Evolutionary conservation across 1,140 invertebrate genomes (phyloP).

Genomic region (Bombus fervidus): DNA sequence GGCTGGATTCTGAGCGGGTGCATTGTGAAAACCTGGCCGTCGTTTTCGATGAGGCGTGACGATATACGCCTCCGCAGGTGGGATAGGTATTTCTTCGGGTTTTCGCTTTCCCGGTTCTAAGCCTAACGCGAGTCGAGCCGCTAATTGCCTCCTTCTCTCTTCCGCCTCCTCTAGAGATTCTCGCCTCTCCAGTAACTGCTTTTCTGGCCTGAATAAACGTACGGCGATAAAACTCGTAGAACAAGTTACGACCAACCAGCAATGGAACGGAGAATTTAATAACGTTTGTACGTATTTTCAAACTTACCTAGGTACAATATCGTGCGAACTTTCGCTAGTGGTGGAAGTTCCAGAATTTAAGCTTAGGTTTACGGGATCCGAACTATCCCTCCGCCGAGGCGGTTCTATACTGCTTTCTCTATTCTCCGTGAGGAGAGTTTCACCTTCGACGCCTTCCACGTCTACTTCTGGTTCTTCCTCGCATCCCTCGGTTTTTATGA

Average conservation of each 20-base stretch:
- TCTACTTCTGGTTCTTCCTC: constrained; percentile 84
- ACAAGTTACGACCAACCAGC: not conserved
- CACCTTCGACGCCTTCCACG: constrained; percentile 82
- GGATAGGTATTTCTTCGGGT: constrained; percentile 80
- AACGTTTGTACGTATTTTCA: not conserved
- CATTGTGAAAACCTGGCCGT: constrained; percentile 92
- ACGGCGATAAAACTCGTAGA: not conserved
- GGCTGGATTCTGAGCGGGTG: constrained; percentile 91
- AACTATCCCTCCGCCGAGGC: constrained; percentile 80
- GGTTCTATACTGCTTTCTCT: constrained; percentile 79
- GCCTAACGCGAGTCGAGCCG: constrained; percentile 76
- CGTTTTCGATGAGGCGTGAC: constrained; percentile 92
- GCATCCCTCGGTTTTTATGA: constrained; percentile 83
- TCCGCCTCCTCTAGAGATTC: constrained; percentile 81
- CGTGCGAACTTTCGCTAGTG: constrained; percentile 79
- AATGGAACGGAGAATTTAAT: not conserved
- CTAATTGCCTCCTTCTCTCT: constrained; percentile 79
- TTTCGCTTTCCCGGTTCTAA: constrained; percentile 79
- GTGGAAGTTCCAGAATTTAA: constrained; percentile 80
- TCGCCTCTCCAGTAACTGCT: constrained; percentile 76
- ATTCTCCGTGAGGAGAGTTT: constrained; percentile 81
- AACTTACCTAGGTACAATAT: constrained; percentile 73
- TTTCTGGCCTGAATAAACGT: constrained; percentile 61
- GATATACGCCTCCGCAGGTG: constrained; percentile 85
- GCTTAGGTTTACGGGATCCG: constrained; percentile 90